Evolutionary conservation across 35 echinoderm and acorn worm genomes (phyloP).

Genomic region (Ophioderma brevispina): DNA sequence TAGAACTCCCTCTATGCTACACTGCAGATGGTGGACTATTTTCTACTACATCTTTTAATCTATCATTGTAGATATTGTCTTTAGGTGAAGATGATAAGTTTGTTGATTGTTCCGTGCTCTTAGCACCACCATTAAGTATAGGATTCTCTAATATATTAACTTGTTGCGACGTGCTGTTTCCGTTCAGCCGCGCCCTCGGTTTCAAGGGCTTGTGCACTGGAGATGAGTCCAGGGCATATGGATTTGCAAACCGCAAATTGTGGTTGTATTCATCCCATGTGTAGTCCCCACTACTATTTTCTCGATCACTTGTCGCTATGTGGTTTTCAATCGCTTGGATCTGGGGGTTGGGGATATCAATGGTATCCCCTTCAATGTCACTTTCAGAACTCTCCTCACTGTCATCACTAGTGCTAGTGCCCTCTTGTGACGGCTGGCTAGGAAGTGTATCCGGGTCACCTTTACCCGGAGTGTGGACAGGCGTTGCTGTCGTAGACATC

Average conservation of each 20-base stretch:
- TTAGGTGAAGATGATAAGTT: constrained; percentile 1
- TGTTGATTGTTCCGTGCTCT: background rate
- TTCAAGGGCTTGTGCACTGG: constrained; percentile 10
- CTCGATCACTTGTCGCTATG: constrained; percentile 39
- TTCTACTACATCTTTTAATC: constrained; percentile 44
- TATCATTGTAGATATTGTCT: constrained; percentile 23
- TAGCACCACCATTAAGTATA: background rate
- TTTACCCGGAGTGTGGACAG: background rate
- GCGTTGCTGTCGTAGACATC: background rate
- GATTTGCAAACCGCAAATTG: background rate
- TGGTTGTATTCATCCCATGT: constrained; percentile 41
- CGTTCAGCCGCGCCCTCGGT: constrained; percentile 10
- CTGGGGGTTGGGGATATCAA: constrained; percentile 63
- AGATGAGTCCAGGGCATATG: constrained; percentile 14
- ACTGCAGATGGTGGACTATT: constrained; percentile 28
- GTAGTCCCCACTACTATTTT: constrained; percentile 39
- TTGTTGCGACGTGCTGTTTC: background rate
- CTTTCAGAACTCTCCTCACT: constrained; percentile 11
- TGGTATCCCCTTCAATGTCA: constrained; percentile 11
- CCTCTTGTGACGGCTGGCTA: background rate
- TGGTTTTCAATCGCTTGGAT: constrained; percentile 51
- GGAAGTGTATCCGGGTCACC: constrained; percentile 47
- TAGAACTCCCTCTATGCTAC: background rate
- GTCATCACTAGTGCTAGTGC: constrained; percentile 12
- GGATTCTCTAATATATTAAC: constrained; percentile 38